Conservation (phyloP, 2,113 vertebrate species). For the Pseudonaja textilis region DNA sequence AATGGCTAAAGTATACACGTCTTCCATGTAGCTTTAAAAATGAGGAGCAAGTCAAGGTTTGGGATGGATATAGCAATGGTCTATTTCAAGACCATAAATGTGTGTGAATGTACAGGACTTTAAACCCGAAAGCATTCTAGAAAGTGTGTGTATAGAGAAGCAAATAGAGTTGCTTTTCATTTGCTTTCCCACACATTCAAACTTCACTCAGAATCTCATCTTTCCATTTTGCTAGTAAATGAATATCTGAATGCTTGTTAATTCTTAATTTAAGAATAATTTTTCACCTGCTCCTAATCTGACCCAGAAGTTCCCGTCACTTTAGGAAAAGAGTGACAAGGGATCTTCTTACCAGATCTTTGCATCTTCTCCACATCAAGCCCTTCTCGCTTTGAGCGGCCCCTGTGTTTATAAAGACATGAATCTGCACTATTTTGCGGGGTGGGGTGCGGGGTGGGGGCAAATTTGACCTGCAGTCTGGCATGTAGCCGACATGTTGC, state of each 20-base stretch:
- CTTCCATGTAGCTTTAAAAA: background rate
- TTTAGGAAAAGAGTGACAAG: rapidly evolving
- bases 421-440: background rate
- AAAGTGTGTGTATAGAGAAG: background rate
- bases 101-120: background rate
- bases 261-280: background rate
- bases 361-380: background rate
- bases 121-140: background rate
- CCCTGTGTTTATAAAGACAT: rapidly evolving
- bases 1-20: background rate
- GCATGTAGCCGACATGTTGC: rapidly evolving
- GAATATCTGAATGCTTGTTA: background rate
- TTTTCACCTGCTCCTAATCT: background rate
- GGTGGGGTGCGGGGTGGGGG: background rate
- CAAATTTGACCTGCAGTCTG: rapidly evolving
- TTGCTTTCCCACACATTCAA: background rate
- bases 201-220: background rate
- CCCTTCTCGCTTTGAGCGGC: rapidly evolving
- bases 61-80: background rate
- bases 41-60: background rate
- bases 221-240: background rate
- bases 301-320: background rate
- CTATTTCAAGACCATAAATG: background rate
- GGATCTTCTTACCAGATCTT: background rate
- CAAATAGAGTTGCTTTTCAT: background rate